Base-by-base conservation (phyloP, 2,797 vertebrate genomes). In the Leptoclinus maculatus region DNA sequence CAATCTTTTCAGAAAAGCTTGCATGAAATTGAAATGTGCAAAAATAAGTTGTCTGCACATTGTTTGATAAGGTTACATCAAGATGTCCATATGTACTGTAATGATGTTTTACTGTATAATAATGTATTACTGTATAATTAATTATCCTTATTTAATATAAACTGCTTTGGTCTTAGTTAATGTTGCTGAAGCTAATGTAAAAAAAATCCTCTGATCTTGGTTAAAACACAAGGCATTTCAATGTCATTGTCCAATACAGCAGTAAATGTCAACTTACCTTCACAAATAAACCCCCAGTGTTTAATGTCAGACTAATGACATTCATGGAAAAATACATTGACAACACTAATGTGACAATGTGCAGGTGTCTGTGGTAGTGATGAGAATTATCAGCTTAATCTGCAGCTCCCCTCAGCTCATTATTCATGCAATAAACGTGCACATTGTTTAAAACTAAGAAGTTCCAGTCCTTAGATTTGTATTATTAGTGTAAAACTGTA, bases 1-100 rank as follows among this genome's bases (percentile, higher is more conserved):
- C 38, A 43, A 63, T 27, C 16, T 21, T 64, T 62, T 62, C 36
- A 62, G 13, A 62, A 62, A 63, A 41, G 36, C 38, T 27, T 63
- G 23, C 23, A 63, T 43, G 9, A 43, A 41, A 63, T 12, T 63
- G 39, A 63, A 38, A 38, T 38, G 47, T 36, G 45, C 29, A 49
- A 66, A 34, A 58, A 9, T 34, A 21, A 32, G 45, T 23, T 25
- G n/a, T 27, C 25, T 66, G 41, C 9, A 45, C 5, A 45, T 17
- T 8, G 17, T 64, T 43, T 43, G 39, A 25, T 43, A 19, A 17
- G 23, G 60, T 58, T 58, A 13, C 25, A 4, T 41, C 12, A 63
- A 41, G 9, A 41, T 41, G 38, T 62, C 59, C 21, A 25, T 41
- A 41, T 25, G n/a, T 41, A 39, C 10, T 62, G n/a, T 12, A 51